These are phyloP conservation scores for Echinarachnius parma DNA, from an alignment of 53 echinoderm and acorn worm genomes.

Conservation along the genomic window DNA sequence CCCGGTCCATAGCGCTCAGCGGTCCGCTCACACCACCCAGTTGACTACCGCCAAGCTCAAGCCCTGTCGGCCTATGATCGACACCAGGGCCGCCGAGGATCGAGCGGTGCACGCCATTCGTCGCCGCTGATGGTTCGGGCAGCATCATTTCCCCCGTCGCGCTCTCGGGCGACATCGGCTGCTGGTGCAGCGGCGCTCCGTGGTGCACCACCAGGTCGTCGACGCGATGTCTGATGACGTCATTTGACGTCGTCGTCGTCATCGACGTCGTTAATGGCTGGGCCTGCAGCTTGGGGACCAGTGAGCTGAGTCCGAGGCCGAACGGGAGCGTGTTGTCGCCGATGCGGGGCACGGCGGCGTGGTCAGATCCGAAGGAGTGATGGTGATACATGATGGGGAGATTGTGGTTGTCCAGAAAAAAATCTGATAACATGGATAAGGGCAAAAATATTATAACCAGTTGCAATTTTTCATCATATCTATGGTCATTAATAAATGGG, in stretches of 20 bases:
- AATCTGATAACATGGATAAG: no score
- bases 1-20: slow-evolving; percentile 8
- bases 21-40: slow-evolving; percentile 11
- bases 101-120: not conserved
- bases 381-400: slow-evolving; percentile 8
- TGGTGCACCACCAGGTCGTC: slow-evolving; percentile 22
- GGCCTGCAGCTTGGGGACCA: slow-evolving; percentile 12
- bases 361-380: slow-evolving; percentile 33
- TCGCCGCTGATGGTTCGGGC: slow-evolving; percentile 3
- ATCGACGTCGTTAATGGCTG: slow-evolving; percentile 14
- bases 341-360: slow-evolving; percentile 39
- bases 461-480: no score
- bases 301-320: slow-evolving; percentile 23
- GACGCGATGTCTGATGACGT: not conserved
- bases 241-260: not conserved
- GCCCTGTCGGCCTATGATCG: not conserved
- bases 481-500: no score
- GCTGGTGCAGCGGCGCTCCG: slow-evolving; percentile 12
- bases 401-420: no score
- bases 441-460: no score
- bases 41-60: slow-evolving; percentile 16
- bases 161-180: slow-evolving; percentile 44
- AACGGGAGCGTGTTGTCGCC: slow-evolving; percentile 41
- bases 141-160: slow-evolving; percentile 37
- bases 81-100: slow-evolving; percentile 2